A percentile compares a stretch with the other conserved stretches of the same genome.
These are phyloP conservation scores for Macroramphosus scolopax DNA, from an alignment of 2,797 vertebrate genomes.

Conservation along the genomic window DNA sequence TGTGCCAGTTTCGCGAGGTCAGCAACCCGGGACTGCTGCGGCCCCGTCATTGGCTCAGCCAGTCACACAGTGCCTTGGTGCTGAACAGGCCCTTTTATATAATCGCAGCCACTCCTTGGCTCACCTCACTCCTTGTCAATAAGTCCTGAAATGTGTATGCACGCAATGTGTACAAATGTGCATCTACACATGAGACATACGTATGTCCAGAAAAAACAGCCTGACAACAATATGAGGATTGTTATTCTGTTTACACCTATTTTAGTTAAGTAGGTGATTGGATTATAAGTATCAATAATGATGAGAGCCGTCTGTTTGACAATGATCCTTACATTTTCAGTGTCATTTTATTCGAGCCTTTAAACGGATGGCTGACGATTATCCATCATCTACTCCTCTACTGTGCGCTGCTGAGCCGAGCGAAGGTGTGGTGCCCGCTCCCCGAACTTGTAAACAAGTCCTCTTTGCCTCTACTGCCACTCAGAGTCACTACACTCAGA, in stretches of 20 bases:
- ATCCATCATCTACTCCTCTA: conserved; percentile 27
- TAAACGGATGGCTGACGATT: conserved; percentile 13
- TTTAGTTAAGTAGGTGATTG: too few relatives aligned
- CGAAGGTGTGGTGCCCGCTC: conserved; percentile 54
- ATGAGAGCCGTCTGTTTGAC: too few relatives aligned
- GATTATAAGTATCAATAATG: too few relatives aligned
- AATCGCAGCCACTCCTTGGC: conserved; percentile 73
- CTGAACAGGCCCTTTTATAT: conserved; percentile 80
- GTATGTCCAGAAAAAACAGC: background rate
- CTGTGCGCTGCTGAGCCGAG: conserved; percentile 39
- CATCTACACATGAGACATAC: background rate
- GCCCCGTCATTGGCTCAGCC: conserved; percentile 76
- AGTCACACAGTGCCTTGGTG: conserved; percentile 76
- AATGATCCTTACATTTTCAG: too few relatives aligned
- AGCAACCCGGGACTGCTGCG: conserved; percentile 76
- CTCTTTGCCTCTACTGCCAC: conserved; percentile 25
- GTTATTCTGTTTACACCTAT: too few relatives aligned
- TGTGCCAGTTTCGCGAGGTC: conserved; percentile 79
- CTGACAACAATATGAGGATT: background rate
- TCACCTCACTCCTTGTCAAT: conserved; percentile 48
- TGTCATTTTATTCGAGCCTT: too few relatives aligned
- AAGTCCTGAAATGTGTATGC: conserved; percentile 15
- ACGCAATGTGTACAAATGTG: conserved; percentile 1
- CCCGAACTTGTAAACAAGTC: conserved; percentile 64
- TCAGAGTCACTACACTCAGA: too few relatives aligned